These are phyloP conservation scores for Melinaea menophilus DNA, from an alignment of 2,888 invertebrate genomes.

Conservation along the genomic window DNA sequence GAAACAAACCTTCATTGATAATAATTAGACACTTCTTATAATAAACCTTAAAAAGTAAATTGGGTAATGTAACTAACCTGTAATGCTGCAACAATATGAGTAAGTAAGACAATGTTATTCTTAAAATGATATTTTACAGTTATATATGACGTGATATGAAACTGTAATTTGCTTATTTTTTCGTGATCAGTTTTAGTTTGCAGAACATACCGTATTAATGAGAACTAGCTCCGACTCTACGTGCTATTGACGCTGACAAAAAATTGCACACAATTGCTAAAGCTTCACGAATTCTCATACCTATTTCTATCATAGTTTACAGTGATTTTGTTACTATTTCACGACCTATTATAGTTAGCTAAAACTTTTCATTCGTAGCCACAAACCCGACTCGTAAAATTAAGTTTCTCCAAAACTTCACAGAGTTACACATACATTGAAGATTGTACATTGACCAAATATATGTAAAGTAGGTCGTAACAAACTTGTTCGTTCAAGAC, in stretches of 20 bases:
- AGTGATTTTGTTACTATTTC: no score
- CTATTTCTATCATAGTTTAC: slow-evolving; percentile 32
- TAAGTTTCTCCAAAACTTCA: slow-evolving; percentile 46
- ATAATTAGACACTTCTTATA: no score
- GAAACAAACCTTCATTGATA: no score
- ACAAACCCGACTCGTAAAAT: slow-evolving; percentile 49
- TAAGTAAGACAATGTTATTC: no score
- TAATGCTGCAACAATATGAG: not conserved
- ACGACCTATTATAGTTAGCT: no score
- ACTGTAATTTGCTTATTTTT: slow-evolving; percentile 27
- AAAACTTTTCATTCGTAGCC: slow-evolving; percentile 47
- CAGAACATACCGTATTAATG: slow-evolving; percentile 27
- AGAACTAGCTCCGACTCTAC: slow-evolving; percentile 28
- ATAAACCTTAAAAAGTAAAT: no score
- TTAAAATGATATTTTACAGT: slow-evolving; percentile 8
- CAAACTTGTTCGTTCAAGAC: not conserved
- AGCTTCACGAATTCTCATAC: slow-evolving; percentile 31
- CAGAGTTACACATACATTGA: slow-evolving; percentile 24
- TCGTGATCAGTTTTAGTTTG: slow-evolving; percentile 25
- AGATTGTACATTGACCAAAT: slow-evolving; percentile 27
- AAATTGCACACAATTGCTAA: slow-evolving; percentile 32
- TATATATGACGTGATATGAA: slow-evolving; percentile 15
- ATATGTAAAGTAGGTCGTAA: slow-evolving; percentile 8
- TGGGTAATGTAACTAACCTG: no score
- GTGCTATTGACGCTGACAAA: slow-evolving; percentile 29